These are phyloP conservation scores for Megalurothrips usitatus DNA, from an alignment of 2,888 invertebrate genomes.

Conservation along the genomic window DNA sequence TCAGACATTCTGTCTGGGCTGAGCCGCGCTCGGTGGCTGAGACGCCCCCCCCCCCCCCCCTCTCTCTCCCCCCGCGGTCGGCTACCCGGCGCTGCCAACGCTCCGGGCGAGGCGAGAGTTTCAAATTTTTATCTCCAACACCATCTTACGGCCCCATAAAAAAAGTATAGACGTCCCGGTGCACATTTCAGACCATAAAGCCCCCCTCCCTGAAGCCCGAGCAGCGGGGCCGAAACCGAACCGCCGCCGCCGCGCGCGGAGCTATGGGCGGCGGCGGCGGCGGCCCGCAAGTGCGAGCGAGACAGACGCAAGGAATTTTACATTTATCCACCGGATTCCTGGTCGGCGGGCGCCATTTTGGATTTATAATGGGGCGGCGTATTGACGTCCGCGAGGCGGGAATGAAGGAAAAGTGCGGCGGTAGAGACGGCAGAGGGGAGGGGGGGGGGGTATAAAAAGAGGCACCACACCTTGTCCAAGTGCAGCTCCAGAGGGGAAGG, in stretches of 20 bases:
- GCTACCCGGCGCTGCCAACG: not conserved
- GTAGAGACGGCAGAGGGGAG: not conserved
- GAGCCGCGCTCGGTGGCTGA: too few relatives aligned
- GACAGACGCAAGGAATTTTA: not conserved
- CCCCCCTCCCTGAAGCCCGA: not conserved
- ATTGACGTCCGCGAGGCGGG: not conserved
- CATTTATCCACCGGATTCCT: slow-evolving; percentile 6
- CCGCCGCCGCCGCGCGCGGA: not conserved
- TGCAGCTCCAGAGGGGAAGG: too few relatives aligned
- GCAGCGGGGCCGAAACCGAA: not conserved
- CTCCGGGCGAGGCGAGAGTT: not conserved
- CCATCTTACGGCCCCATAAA: slow-evolving; percentile 20
- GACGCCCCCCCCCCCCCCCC: too few relatives aligned
- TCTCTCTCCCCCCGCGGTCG: not conserved
- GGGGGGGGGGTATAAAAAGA: not conserved
- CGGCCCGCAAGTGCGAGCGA: not conserved
- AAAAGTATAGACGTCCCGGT: slow-evolving; percentile 24
- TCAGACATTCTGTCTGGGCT: too few relatives aligned
- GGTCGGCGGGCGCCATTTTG: slow-evolving; percentile 1
- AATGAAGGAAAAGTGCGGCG: not conserved
- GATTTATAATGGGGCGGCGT: slow-evolving; percentile 18
- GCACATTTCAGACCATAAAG: slow-evolving; percentile 23
- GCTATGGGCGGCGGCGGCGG: not conserved
- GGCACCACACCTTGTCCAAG: too few relatives aligned
- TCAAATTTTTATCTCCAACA: slow-evolving; percentile 24